These are phyloP conservation scores for Vimba vimba DNA, from an alignment of 2,113 vertebrate species.

Conservation along the genomic window DNA sequence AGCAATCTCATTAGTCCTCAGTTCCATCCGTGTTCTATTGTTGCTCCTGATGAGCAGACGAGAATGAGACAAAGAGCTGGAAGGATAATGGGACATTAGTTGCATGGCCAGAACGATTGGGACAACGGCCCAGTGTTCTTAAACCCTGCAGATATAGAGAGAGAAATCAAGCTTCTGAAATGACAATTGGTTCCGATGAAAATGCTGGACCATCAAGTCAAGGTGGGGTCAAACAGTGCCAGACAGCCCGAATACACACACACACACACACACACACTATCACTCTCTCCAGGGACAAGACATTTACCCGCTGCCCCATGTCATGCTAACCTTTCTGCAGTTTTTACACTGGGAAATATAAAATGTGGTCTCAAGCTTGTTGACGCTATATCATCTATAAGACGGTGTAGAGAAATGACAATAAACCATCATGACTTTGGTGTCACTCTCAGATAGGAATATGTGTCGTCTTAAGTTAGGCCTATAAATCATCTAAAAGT, in stretches of 20 bases:
- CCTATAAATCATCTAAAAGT: not conserved
- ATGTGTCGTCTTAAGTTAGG: not conserved
- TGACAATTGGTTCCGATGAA: slow-evolving; percentile 24
- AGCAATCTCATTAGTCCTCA: slow-evolving; percentile 31
- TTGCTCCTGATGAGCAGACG: slow-evolving; percentile 34
- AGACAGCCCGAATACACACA: slow-evolving; percentile 72
- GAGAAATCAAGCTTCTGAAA: slow-evolving; percentile 16
- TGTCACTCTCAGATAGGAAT: not conserved
- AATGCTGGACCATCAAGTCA: slow-evolving; percentile 34
- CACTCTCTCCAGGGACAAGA: not conserved
- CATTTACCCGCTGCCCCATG: not conserved
- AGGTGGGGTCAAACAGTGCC: slow-evolving; percentile 50
- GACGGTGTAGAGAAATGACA: not conserved
- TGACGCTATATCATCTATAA: not conserved
- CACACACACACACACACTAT: slow-evolving; percentile 58
- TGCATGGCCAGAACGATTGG: slow-evolving; percentile 37
- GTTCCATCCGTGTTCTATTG: slow-evolving; percentile 25
- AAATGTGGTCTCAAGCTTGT: not conserved
- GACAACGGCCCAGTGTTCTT: slow-evolving; percentile 38
- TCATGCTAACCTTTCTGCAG: not conserved
- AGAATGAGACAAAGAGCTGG: slow-evolving; percentile 32
- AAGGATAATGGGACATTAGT: slow-evolving; percentile 54
- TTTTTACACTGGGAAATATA: not conserved
- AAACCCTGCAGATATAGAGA: slow-evolving; percentile 27
- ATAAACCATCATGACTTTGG: not conserved